phyloP scores from a whole-genome alignment of 2,797 vertebrate genomes.

The Sternotherus odoratus region DNA sequence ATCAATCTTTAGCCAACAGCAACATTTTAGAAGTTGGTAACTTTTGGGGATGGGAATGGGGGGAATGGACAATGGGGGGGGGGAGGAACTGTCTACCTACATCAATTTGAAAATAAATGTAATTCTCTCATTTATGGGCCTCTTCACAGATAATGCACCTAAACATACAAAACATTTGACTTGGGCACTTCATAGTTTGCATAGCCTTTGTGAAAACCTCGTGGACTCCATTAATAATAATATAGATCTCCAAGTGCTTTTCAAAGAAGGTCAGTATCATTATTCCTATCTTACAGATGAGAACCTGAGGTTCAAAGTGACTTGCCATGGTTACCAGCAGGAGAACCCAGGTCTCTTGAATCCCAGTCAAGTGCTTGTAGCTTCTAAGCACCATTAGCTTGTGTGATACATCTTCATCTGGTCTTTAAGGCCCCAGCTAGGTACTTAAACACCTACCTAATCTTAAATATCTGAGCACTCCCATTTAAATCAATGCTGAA shows the following conservation, averaged over 20 bases:
- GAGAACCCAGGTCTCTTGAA: too few species aligned
- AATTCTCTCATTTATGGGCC: neutral
- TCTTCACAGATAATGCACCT: neutral
- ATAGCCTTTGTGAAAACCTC: neutral
- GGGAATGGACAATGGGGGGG: too few species aligned
- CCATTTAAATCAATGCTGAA: neutral
- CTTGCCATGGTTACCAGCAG: neutral
- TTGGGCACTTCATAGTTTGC: neutral
- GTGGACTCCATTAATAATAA: neutral
- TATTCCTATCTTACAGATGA: neutral
- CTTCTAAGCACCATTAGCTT: neutral
- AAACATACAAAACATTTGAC: neutral
- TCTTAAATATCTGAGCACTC: neutral
- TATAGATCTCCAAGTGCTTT: neutral
- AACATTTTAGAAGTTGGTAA: neutral
- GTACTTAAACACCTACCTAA: neutral
- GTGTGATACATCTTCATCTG: neutral
- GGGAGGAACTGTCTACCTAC: neutral
- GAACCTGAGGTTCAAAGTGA: neutral
- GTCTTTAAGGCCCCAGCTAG: neutral
- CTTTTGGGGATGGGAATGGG: rapidly evolving
- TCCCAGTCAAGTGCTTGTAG: neutral
- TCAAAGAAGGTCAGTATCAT: neutral
- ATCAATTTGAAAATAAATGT: neutral
- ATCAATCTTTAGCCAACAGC: neutral